These are phyloP conservation scores for Gnathochromis pfefferi DNA, from an alignment of 2,113 vertebrate species.

Conservation along the genomic window DNA sequence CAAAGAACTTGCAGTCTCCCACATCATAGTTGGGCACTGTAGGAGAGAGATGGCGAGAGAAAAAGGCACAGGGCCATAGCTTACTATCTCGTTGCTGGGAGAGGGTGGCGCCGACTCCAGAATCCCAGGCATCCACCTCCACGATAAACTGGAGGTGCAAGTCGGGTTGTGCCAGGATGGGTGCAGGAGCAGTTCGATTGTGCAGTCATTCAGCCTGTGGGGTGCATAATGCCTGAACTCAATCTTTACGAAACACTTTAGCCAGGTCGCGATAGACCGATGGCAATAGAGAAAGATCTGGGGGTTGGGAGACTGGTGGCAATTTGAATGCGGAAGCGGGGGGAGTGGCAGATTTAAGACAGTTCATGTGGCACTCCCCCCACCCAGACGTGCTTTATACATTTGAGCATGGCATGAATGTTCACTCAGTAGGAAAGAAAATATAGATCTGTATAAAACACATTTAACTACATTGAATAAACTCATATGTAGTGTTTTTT, in stretches of 20 bases:
- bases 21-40: not conserved
- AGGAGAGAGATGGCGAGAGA: not conserved
- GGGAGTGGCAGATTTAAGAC: too few species aligned
- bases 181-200: not conserved
- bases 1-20: not conserved
- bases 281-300: too few species aligned
- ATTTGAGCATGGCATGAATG: not conserved
- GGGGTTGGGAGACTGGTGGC: too few species aligned
- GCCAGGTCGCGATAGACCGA: too few species aligned
- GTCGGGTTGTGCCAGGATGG: rapidly evolving
- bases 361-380: too few species aligned
- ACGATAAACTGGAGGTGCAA: not conserved
- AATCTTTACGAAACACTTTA: too few species aligned
- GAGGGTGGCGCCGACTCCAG: not conserved
- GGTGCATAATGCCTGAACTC: too few species aligned
- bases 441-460: not conserved
- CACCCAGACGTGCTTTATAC: not conserved
- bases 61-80: not conserved
- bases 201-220: too few species aligned
- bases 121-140: not conserved
- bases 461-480: not conserved
- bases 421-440: not conserved
- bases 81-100: not conserved
- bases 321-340: too few species aligned
- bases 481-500: not conserved